phyloP scores from a whole-genome alignment of 2,888 invertebrate species.

The Trisateles emortualis region DNA sequence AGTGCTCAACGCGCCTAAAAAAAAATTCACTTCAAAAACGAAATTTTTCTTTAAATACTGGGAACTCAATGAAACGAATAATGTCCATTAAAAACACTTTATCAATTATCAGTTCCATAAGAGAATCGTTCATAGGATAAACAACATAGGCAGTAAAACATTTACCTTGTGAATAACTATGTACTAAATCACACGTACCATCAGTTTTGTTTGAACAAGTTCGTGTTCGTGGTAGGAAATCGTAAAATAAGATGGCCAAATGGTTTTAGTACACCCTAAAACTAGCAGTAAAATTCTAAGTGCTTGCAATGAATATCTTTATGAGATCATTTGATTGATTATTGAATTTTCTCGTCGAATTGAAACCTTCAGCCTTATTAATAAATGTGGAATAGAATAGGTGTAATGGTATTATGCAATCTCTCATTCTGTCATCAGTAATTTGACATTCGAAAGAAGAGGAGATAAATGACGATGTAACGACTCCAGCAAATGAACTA shows the following conservation, averaged over 20 bases:
- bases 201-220: constrained; percentile 69
- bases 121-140: constrained; percentile 12
- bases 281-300: constrained; percentile 78
- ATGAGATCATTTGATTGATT: constrained; percentile 79
- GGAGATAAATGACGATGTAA: too few relatives aligned
- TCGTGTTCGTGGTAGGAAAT: constrained; percentile 61
- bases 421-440: too few relatives aligned
- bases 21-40: too few relatives aligned
- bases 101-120: too few relatives aligned
- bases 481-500: too few relatives aligned
- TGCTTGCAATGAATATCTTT: constrained; percentile 78
- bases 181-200: constrained; percentile 64
- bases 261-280: constrained; percentile 79
- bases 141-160: constrained; percentile 31
- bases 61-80: too few relatives aligned
- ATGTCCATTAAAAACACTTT: too few relatives aligned
- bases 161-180: constrained; percentile 25
- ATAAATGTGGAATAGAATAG: too few relatives aligned
- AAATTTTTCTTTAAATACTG: too few relatives aligned
- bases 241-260: constrained; percentile 81
- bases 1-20: too few relatives aligned
- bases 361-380: constrained; percentile 25
- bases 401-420: too few relatives aligned
- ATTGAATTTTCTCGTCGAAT: constrained; percentile 61
- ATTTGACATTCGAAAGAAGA: too few relatives aligned